phyloP scores from a whole-genome alignment of 2,113 vertebrate species.

The Upupa epops region DNA sequence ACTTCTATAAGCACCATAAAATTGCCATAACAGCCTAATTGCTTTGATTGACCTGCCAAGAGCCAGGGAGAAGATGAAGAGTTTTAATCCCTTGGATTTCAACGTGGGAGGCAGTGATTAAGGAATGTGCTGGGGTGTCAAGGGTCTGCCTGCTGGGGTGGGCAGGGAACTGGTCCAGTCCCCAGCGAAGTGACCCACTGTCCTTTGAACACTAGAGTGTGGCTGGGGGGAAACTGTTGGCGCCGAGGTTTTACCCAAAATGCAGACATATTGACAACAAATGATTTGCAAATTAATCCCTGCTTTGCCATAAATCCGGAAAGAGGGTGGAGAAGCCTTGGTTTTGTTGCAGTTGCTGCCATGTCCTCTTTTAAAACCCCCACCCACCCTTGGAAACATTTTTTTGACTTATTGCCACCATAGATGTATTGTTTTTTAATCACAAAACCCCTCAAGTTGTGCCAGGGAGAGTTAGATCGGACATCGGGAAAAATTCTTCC shows the following conservation, averaged over 20 bases:
- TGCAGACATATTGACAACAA: fast-evolving
- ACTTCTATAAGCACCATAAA: slow-evolving; percentile 60
- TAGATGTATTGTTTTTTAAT: not conserved
- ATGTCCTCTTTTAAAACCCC: not conserved
- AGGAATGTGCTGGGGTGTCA: not conserved
- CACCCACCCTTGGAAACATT: not conserved
- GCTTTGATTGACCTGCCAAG: slow-evolving; percentile 30
- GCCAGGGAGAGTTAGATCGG: too few species aligned
- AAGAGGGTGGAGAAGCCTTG: fast-evolving
- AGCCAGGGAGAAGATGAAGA: not conserved
- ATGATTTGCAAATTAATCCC: not conserved
- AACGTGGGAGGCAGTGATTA: not conserved
- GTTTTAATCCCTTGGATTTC: not conserved
- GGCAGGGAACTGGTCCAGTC: not conserved
- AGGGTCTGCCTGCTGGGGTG: not conserved
- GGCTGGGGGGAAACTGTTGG: not conserved
- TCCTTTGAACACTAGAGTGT: not conserved
- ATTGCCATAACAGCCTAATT: slow-evolving; percentile 58
- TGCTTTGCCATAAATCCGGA: not conserved
- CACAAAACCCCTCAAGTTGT: too few species aligned
- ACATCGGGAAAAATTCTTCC: too few species aligned
- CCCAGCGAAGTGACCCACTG: not conserved
- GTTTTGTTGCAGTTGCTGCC: not conserved
- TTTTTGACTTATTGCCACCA: not conserved
- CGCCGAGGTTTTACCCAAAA: fast-evolving